phyloP scores from a whole-genome alignment of 2,797 vertebrate species.

The Megaceryle alcyon region DNA sequence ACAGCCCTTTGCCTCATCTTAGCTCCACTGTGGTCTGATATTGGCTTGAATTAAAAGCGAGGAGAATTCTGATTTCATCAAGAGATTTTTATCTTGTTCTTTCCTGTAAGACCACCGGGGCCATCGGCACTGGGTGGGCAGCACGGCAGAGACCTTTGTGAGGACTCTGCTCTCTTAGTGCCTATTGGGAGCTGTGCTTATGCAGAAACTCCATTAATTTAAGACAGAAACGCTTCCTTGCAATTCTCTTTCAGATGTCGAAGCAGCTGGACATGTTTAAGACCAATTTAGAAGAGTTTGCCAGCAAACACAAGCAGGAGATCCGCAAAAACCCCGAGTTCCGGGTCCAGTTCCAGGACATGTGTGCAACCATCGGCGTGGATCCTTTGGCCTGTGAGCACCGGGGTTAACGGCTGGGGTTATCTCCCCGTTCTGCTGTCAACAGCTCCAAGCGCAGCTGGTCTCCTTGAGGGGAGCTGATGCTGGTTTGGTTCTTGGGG shows the following conservation, averaged over 20 bases:
- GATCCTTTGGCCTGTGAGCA: conserved; percentile 93
- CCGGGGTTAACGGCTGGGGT: not conserved
- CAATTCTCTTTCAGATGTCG: conserved; percentile 86
- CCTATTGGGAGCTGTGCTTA: not conserved
- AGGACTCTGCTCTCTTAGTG: not conserved
- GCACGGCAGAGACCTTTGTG: not conserved
- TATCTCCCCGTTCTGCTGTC: fast-evolving
- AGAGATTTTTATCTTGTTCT: not conserved
- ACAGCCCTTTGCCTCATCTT: not conserved
- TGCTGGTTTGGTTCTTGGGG: not conserved
- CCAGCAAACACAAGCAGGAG: conserved; percentile 98
- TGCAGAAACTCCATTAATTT: fast-evolving
- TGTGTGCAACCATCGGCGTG: conserved; percentile 97
- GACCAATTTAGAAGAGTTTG: conserved; percentile 94
- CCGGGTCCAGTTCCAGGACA: conserved; percentile 97
- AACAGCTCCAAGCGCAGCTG: not conserved
- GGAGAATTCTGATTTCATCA: not conserved
- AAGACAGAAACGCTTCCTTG: not conserved
- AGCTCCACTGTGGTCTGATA: not conserved
- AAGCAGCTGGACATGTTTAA: conserved; percentile 96
- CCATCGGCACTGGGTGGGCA: not conserved
- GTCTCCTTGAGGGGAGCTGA: not conserved
- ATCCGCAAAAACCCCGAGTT: conserved; percentile 92
- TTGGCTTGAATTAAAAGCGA: not conserved
- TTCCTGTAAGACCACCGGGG: not conserved